Percentiles rank a stretch among this genome's conserved stretches.
phyloP scores from a whole-genome alignment of 2,888 invertebrate species.

The Cacoxenus indagator region DNA sequence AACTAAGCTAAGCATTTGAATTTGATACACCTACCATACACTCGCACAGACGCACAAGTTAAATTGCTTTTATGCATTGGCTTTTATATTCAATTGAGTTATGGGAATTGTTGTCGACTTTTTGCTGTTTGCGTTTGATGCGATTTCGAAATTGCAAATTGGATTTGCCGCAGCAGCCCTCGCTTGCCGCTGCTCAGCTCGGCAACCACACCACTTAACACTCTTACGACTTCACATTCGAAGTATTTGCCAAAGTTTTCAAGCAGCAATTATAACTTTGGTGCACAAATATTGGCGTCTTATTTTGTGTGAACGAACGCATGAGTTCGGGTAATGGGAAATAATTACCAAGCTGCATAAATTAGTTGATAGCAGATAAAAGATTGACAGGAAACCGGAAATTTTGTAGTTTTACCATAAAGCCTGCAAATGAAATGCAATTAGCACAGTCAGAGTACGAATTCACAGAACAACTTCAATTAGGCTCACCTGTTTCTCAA shows the following conservation, averaged over 20 bases:
- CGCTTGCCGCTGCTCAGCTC: not conserved
- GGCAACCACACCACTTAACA: not conserved
- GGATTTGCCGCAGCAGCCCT: conserved; percentile 47
- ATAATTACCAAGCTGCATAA: conserved; percentile 37
- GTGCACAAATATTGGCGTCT: conserved; percentile 28
- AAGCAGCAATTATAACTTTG: conserved; percentile 54
- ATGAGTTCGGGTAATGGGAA: conserved; percentile 28
- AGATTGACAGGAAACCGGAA: conserved; percentile 13
- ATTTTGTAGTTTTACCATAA: not conserved
- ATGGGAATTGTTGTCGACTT: conserved; percentile 30
- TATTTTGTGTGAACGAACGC: no score
- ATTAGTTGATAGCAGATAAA: conserved; percentile 1
- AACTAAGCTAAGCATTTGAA: no score
- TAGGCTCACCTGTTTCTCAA: not conserved
- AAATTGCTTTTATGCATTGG: conserved; percentile 34
- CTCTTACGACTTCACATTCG: conserved; percentile 5
- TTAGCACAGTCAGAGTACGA: not conserved
- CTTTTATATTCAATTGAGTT: conserved; percentile 49
- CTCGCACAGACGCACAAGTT: conserved; percentile 31
- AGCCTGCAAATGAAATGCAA: not conserved
- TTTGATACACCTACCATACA: not conserved
- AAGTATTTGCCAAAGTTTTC: conserved; percentile 50
- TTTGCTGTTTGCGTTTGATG: conserved; percentile 31
- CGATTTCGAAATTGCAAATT: conserved; percentile 51
- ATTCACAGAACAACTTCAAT: not conserved